These are phyloP conservation scores for Petrophora chlorosata DNA, from an alignment of 2,888 invertebrate species.

Conservation along the genomic window DNA sequence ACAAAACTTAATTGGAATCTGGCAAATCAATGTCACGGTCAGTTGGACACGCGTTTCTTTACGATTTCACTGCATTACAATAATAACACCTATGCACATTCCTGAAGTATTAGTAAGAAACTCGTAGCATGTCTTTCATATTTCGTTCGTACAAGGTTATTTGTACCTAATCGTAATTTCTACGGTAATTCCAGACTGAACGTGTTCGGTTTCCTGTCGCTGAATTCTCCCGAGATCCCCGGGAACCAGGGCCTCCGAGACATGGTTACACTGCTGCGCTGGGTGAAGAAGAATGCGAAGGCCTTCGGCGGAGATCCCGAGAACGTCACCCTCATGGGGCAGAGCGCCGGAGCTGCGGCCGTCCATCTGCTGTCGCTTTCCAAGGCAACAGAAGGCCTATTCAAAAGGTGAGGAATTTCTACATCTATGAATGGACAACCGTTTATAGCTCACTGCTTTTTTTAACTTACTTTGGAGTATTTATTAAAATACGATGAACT, in stretches of 20 bases:
- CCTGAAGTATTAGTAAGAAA: neutral
- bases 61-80: neutral
- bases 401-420: conserved; percentile 50
- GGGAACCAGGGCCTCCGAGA: conserved; percentile 79
- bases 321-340: conserved; percentile 69
- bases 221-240: conserved; percentile 62
- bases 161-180: neutral
- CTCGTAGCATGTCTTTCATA: too few species aligned
- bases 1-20: too few species aligned
- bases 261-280: conserved; percentile 65
- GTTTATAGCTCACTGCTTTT: too few species aligned
- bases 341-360: conserved; percentile 68
- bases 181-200: conserved; percentile 58
- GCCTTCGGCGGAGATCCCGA: conserved; percentile 70
- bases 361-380: conserved; percentile 66
- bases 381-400: conserved; percentile 60
- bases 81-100: neutral
- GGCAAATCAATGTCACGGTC: conserved; percentile 11
- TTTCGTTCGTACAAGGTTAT: neutral
- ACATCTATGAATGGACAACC: neutral
- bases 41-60: conserved; percentile 6
- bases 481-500: too few species aligned
- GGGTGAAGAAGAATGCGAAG: conserved; percentile 66
- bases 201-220: conserved; percentile 72
- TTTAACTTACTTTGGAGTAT: neutral